A percentile compares a stretch with the other conserved stretches of the same genome.
Conservation (phyloP, 2,888 invertebrate species). For the Theretra japonica region DNA sequence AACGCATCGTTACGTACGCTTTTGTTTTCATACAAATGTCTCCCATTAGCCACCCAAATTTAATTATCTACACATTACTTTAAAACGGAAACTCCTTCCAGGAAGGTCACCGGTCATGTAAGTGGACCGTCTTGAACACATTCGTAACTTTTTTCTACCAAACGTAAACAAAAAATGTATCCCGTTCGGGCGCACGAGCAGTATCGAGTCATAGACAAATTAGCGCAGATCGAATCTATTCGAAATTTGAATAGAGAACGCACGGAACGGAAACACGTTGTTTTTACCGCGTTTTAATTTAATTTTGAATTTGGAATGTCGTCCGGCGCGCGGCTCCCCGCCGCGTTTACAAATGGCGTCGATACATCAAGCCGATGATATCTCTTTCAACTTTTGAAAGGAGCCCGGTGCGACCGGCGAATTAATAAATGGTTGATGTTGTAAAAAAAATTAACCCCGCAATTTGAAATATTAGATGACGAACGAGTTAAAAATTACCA, state of each 20-base stretch:
- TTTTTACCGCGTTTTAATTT: slow-evolving; percentile 83
- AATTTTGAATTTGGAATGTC: slow-evolving; percentile 80
- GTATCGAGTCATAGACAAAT: slow-evolving; percentile 78
- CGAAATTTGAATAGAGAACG: slow-evolving; percentile 71
- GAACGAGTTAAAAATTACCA: slow-evolving; percentile 46
- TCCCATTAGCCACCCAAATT: slow-evolving; percentile 62
- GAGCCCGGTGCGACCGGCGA: slow-evolving; percentile 67
- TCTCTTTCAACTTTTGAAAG: slow-evolving; percentile 82
- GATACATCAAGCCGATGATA: slow-evolving; percentile 83
- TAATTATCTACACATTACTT: slow-evolving; percentile 66
- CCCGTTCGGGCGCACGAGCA: slow-evolving; percentile 7
- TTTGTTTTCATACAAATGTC: slow-evolving; percentile 64
- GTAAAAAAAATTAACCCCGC: slow-evolving; percentile 62
- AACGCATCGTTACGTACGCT: slow-evolving; percentile 50
- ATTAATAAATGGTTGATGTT: slow-evolving; percentile 70
- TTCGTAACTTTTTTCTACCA: slow-evolving; percentile 44
- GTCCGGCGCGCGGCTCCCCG: slow-evolving; percentile 71
- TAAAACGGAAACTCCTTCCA: slow-evolving; percentile 49
- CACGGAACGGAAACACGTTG: slow-evolving; percentile 75
- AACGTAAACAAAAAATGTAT: slow-evolving; percentile 31
- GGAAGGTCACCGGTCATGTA: slow-evolving; percentile 50
- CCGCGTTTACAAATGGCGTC: slow-evolving; percentile 79
- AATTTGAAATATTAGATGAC: slow-evolving; percentile 61
- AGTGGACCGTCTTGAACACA: slow-evolving; percentile 40
- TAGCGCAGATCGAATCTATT: slow-evolving; percentile 79